These are phyloP conservation scores for Melanostigma gelatinosum DNA, from an alignment of 2,113 vertebrate species.

Conservation along the genomic window DNA sequence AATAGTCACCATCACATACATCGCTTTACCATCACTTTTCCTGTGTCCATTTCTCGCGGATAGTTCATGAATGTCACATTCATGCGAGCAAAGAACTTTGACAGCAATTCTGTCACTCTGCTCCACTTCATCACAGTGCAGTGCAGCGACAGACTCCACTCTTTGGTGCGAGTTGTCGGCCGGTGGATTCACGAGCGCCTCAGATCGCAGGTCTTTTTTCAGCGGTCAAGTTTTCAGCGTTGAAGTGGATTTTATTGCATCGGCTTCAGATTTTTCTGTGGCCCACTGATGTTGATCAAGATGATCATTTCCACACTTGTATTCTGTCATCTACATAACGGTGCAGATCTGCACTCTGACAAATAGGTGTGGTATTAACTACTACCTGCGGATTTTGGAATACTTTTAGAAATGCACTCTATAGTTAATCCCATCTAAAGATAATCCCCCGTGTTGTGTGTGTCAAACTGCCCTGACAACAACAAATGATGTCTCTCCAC, in stretches of 20 bases:
- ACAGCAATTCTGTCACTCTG: constrained; percentile 13
- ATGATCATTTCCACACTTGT: constrained; percentile 27
- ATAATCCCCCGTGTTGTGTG: constrained; percentile 64
- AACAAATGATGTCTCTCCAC: constrained; percentile 21
- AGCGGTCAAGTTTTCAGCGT: neutral
- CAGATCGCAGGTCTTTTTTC: constrained; percentile 45
- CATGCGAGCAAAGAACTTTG: neutral
- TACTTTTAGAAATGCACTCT: constrained; percentile 67
- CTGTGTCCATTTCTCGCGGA: neutral
- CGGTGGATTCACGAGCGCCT: constrained; percentile 60
- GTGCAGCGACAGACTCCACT: constrained; percentile 48
- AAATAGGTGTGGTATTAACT: constrained; percentile 67
- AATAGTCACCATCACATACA: neutral
- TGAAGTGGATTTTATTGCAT: neutral
- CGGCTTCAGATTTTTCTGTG: neutral
- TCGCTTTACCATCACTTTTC: neutral
- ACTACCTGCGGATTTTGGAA: constrained; percentile 69
- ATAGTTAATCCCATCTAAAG: constrained; percentile 66
- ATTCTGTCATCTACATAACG: constrained; percentile 66
- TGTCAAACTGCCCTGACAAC: constrained; percentile 56
- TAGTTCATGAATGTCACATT: constrained; percentile 6
- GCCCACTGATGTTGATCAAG: neutral
- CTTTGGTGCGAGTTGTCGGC: constrained; percentile 56
- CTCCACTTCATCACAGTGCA: constrained; percentile 25
- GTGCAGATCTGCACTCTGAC: constrained; percentile 26